These are phyloP conservation scores for Phalloptychus januarius DNA, from an alignment of 2,797 vertebrate genomes.

Conservation along the genomic window DNA sequence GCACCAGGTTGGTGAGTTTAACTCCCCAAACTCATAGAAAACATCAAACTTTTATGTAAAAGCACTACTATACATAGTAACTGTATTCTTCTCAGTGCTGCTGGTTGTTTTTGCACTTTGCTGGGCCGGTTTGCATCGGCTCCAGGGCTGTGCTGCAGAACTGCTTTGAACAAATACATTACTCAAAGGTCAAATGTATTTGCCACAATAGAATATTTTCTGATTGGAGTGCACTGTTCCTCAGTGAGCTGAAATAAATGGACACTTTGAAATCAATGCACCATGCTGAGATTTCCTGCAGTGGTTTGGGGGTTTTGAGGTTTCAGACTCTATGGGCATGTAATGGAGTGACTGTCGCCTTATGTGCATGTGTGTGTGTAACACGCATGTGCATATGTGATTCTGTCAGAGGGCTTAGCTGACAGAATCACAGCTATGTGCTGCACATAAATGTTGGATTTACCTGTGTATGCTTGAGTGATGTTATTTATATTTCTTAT, in stretches of 20 bases:
- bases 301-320: conserved; percentile 16
- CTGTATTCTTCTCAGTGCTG: conserved; percentile 14
- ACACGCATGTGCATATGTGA: conserved; percentile 3
- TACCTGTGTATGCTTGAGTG: conserved; percentile 25
- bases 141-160: conserved; percentile 20
- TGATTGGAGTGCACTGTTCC: conserved; percentile 37
- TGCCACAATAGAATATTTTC: conserved; percentile 39
- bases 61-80: conserved; percentile 20
- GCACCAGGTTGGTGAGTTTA: not conserved
- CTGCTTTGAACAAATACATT: conserved; percentile 40
- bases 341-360: conserved; percentile 40
- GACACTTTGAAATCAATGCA: conserved; percentile 62
- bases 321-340: conserved; percentile 45
- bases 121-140: conserved; percentile 19
- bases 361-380: conserved; percentile 14
- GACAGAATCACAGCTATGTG: too few species aligned
- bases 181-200: conserved; percentile 56
- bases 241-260: conserved; percentile 59
- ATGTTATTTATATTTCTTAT: conserved; percentile 33
- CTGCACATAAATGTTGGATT: conserved; percentile 29
- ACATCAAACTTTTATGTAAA: not conserved
- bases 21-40: not conserved
- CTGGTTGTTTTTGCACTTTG: conserved; percentile 15
- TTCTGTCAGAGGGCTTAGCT: conserved; percentile 22
- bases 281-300: conserved; percentile 50